Base-by-base conservation (phyloP, 2,113 vertebrate genomes). In the Tetrax tetrax region DNA sequence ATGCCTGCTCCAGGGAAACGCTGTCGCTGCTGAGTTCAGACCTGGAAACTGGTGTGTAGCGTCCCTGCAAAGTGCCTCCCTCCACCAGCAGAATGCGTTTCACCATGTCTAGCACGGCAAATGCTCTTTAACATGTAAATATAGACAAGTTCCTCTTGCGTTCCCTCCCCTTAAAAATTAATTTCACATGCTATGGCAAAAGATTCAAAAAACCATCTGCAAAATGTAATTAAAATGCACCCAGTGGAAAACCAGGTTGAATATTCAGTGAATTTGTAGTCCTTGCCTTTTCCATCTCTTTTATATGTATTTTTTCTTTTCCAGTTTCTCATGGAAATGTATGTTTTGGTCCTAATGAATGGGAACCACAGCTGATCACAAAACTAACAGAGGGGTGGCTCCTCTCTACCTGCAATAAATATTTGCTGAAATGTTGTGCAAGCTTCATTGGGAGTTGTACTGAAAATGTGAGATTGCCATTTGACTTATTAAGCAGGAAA, bases 151-250 rank as follows among this genome's bases (percentile, higher is more conserved):
- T 90, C 54, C 48, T 87, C 47, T 91, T 93, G 82, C 56, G n/a
- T 95, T 94, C 37, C 57, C 56, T 69, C 3, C 14, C 13, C 47
- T 80, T 64, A 87, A 68, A 83, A 93, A 96, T 93, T 96, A 91
- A 96, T 97, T 97, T 97, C 95, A 95, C 66, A 93, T 97, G 95
- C 59, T 87, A 92, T 83, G 79, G 81, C 90, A 91, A 92, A 96
- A 90, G 91, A 96, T 85, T 96, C 80, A 95, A 93, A 92, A 87
- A 92, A 92, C 14, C 95, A 97, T 97, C 96, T 98, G 97, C 84
- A 93, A 95, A 71, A 84, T 76, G 87, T 97, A 97, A 97, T 97
- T 96, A 96, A 90, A 87, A 94, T 75, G 65, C 89, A 93, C 93
- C 50, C 88, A 87, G 83, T 91, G 60, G 93, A 97, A 97, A 96